Percentiles rank a stretch among this genome's conserved stretches.
Evolutionary conservation across 2,888 invertebrate species (phyloP).

Genomic region (Stenodera caucasica): DNA sequence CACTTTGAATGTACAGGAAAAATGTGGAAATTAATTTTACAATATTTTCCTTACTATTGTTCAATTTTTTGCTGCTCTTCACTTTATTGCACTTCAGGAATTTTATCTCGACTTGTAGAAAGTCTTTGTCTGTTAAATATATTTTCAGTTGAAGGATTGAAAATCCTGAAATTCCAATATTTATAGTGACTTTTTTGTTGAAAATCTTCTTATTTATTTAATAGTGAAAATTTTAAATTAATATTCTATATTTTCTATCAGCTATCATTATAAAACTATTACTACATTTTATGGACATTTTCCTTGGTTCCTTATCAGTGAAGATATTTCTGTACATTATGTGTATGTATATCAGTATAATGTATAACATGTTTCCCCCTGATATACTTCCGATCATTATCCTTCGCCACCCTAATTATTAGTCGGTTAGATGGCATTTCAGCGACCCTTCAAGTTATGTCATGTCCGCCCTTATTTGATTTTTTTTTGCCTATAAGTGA

Average conservation of each 20-base stretch:
- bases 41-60: no score
- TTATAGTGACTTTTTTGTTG: no score
- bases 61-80: no score
- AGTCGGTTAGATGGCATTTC: constrained; percentile 2
- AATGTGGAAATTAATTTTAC: no score
- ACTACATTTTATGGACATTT: background rate
- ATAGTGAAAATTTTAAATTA: no score
- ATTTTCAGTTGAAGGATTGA: no score
- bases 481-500: background rate
- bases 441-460: background rate
- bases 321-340: background rate
- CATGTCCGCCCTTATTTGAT: background rate
- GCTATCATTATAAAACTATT: background rate
- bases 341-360: background rate
- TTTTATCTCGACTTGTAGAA: no score
- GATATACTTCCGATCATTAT: constrained; percentile 2
- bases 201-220: no score
- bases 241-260: background rate
- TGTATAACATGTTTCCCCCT: background rate
- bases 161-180: no score
- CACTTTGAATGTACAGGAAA: no score
- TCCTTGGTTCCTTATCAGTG: background rate
- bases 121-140: no score
- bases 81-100: no score
- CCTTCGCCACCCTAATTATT: constrained; percentile 4